phyloP scores from a whole-genome alignment of 2,888 invertebrate genomes.

The Pachycephus smyrnensis region DNA sequence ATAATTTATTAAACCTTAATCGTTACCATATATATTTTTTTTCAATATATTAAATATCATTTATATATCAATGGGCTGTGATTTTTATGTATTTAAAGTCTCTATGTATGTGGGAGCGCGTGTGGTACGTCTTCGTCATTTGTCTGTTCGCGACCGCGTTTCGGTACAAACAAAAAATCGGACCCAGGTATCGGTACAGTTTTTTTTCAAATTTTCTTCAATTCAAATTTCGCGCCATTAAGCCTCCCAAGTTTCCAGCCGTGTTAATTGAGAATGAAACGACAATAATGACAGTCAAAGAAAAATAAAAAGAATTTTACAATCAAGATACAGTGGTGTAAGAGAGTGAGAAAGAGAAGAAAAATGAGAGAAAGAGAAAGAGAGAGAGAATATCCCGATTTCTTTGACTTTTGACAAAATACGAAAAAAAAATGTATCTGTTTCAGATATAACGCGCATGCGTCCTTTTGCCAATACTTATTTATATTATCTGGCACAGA shows the following conservation, averaged over 20 bases:
- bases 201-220: no score
- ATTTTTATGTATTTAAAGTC: background rate
- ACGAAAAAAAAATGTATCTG: background rate
- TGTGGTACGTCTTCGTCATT: background rate
- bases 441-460: background rate
- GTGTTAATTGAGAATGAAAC: background rate
- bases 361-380: background rate
- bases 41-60: slow-evolving; percentile 44
- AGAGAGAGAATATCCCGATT: no score
- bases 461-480: background rate
- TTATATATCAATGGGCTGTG: slow-evolving; percentile 39
- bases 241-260: background rate
- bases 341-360: background rate
- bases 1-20: slow-evolving; percentile 21
- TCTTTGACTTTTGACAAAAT: background rate
- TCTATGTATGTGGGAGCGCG: background rate
- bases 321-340: background rate
- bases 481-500: no score
- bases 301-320: background rate
- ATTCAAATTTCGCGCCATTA: background rate
- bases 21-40: slow-evolving; percentile 41
- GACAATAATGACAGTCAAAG: background rate
- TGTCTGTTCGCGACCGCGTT: background rate
- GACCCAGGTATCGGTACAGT: no score
- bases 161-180: background rate